phyloP scores from a whole-genome alignment of 1,140 invertebrate genomes.

The Drosophila murphyi region DNA sequence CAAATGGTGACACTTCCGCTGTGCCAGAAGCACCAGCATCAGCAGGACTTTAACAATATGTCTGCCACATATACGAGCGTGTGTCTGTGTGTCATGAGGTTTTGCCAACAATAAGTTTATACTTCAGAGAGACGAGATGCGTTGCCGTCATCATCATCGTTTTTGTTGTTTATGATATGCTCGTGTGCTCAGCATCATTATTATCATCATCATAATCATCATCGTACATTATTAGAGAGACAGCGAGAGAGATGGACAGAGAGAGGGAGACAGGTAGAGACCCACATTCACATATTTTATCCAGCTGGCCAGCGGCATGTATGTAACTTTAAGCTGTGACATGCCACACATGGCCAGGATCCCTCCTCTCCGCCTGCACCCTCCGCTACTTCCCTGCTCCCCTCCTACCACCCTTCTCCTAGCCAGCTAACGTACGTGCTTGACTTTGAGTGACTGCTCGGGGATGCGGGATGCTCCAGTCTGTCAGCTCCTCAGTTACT shows the following conservation, averaged over 20 bases:
- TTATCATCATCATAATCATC: conserved; percentile 22
- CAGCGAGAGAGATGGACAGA: no score
- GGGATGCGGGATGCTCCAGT: conserved; percentile 5
- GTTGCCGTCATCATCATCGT: conserved; percentile 14
- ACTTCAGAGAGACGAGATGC: conserved; percentile 63
- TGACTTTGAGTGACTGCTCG: conserved; percentile 71
- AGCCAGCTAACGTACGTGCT: conserved; percentile 55
- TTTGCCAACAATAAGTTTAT: conserved; percentile 82
- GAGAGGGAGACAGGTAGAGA: no score
- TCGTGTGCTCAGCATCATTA: conserved; percentile 44
- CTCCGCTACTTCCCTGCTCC: no score
- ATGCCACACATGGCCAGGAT: conserved; percentile 50
- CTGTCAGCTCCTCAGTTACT: neutral
- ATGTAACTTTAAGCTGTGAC: conserved; percentile 79
- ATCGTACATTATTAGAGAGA: conserved; percentile 35
- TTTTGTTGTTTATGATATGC: conserved; percentile 73
- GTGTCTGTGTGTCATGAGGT: conserved; percentile 63
- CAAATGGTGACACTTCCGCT: conserved; percentile 84
- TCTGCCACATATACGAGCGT: conserved; percentile 24
- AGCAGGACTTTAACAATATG: conserved; percentile 75
- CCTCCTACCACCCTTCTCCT: no score
- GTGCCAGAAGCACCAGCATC: conserved; percentile 61
- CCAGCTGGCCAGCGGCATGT: conserved; percentile 37
- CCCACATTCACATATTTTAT: neutral
- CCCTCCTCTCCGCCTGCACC: no score